Evolutionary conservation across 2,113 vertebrate species (phyloP).

Genomic region (Campylorhamphus procurvoides): DNA sequence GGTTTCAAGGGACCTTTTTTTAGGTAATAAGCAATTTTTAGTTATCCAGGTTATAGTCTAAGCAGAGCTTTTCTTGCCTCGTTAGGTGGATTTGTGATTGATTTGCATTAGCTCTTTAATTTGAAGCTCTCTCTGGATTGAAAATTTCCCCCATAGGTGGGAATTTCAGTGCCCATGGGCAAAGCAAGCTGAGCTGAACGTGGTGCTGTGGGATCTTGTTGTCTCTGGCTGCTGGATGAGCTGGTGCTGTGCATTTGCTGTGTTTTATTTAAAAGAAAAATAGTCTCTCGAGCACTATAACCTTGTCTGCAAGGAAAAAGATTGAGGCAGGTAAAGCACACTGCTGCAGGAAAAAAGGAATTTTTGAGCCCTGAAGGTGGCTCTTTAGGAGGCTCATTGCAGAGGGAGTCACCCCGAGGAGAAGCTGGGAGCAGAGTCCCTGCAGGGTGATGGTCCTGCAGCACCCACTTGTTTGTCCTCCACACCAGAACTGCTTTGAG

Average conservation of each 20-base stretch:
- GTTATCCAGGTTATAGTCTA: background rate
- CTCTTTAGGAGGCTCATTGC: background rate
- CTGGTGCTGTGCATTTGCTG: background rate
- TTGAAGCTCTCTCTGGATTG: background rate
- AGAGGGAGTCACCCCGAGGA: background rate
- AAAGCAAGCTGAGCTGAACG: background rate
- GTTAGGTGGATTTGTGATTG: background rate
- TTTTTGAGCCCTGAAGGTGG: background rate
- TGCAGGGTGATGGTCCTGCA: background rate
- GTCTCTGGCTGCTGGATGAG: background rate
- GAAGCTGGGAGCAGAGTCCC: background rate
- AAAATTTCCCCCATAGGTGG: background rate
- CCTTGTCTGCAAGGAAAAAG: slow-evolving; percentile 12
- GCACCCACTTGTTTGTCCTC: background rate
- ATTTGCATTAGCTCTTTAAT: background rate
- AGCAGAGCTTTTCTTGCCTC: background rate
- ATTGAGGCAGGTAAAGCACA: background rate
- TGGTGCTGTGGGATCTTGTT: background rate
- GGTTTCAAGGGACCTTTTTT: background rate
- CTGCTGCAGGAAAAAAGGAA: background rate
- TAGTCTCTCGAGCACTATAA: background rate
- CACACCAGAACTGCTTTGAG: background rate
- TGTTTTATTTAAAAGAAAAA: slow-evolving; percentile 39
- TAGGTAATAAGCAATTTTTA: background rate
- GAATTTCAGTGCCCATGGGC: background rate